A percentile compares a stretch with the other conserved stretches of the same genome.
Evolutionary conservation across 2,797 vertebrate genomes (phyloP).

Genomic region (Dendrocincla tyrannina): DNA sequence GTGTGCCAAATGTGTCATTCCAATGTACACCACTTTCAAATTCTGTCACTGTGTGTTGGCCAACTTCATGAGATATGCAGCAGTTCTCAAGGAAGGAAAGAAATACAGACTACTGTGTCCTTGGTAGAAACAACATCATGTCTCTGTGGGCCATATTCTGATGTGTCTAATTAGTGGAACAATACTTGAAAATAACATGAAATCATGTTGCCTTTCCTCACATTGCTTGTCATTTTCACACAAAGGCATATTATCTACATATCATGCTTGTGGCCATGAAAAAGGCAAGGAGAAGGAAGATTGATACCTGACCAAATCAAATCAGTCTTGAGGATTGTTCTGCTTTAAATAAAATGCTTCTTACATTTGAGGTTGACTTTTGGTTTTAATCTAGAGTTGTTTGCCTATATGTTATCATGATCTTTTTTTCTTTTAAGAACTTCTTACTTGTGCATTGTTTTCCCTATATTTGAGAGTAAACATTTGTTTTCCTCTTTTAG

Average conservation of each 20-base stretch:
- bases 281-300: neutral
- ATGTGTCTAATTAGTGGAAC: neutral
- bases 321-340: neutral
- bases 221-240: neutral
- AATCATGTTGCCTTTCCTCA: neutral
- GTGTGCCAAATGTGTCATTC: accelerated
- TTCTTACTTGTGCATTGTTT: neutral
- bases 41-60: accelerated
- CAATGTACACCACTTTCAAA: accelerated
- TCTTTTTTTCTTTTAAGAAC: neutral
- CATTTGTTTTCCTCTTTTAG: neutral
- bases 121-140: neutral
- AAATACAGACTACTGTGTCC: neutral
- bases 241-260: neutral
- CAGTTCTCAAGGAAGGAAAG: neutral
- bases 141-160: neutral
- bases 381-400: neutral
- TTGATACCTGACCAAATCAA: neutral
- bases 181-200: neutral
- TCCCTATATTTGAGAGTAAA: neutral
- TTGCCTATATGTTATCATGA: neutral
- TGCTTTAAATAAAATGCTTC: neutral
- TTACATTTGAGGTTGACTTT: neutral
- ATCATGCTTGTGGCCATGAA: neutral
- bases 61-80: accelerated